Evolutionary conservation across 2,888 invertebrate genomes (phyloP).

Genomic region (Tetramorium bicarinatum): DNA sequence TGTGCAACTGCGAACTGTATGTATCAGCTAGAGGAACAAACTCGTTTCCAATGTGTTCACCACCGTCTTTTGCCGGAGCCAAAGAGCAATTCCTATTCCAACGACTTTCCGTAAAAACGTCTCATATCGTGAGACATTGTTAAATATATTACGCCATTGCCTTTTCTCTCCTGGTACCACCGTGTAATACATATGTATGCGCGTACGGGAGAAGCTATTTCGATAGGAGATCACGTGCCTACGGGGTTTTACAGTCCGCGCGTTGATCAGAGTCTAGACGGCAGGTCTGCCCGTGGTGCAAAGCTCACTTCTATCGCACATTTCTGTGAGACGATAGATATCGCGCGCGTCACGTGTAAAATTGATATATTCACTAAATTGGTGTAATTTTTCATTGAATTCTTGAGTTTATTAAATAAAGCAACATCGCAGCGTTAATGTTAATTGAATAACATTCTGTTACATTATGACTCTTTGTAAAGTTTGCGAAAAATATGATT

Average conservation of each 20-base stretch:
- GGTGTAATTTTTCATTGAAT: background rate
- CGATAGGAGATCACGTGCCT: slow-evolving; percentile 75
- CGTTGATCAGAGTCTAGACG: slow-evolving; percentile 76
- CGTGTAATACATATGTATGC: slow-evolving; percentile 75
- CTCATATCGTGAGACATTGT: slow-evolving; percentile 80
- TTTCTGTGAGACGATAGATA: background rate
- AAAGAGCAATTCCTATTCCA: slow-evolving; percentile 84
- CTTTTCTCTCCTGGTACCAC: slow-evolving; percentile 60
- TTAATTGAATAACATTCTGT: background rate
- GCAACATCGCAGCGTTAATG: background rate
- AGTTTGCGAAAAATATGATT: background rate
- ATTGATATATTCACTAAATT: background rate
- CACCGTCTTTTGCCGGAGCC: slow-evolving; percentile 59
- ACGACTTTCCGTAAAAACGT: slow-evolving; percentile 84
- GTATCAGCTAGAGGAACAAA: slow-evolving; percentile 71
- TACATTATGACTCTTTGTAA: background rate
- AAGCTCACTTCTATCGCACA: background rate
- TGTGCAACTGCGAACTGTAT: slow-evolving; percentile 36
- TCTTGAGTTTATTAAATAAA: background rate
- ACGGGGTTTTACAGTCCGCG: slow-evolving; percentile 70
- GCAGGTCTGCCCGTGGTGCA: slow-evolving; percentile 35
- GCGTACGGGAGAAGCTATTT: slow-evolving; percentile 54
- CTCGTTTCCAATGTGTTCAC: slow-evolving; percentile 76
- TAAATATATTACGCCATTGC: slow-evolving; percentile 79
- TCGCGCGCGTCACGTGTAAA: background rate